These are phyloP conservation scores for Ichneumon xanthorius DNA, from an alignment of 2,888 invertebrate genomes.

Conservation along the genomic window DNA sequence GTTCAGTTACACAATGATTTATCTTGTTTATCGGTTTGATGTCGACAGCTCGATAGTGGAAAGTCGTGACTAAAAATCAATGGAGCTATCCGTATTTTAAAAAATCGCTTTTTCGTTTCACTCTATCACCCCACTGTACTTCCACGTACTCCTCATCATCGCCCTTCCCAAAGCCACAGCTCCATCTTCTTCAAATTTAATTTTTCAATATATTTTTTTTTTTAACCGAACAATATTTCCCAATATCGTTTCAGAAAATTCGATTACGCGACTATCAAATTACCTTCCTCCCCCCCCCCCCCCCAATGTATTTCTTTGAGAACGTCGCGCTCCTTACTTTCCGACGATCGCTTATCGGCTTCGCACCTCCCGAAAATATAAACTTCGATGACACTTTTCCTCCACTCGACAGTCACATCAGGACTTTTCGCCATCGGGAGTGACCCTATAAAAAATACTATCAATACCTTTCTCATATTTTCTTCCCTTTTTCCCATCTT, in stretches of 20 bases:
- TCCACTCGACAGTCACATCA: not conserved
- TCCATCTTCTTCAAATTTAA: not conserved
- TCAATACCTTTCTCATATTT: slow-evolving; percentile 50
- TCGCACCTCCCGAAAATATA: slow-evolving; percentile 30
- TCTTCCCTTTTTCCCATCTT: slow-evolving; percentile 10
- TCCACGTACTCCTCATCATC: not conserved
- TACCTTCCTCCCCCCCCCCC: slow-evolving; percentile 9
- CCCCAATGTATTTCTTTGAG: not conserved
- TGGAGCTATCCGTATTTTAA: no score
- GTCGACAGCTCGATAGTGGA: not conserved
- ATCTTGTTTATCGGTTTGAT: not conserved
- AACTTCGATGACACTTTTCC: slow-evolving; percentile 58
- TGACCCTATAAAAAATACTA: slow-evolving; percentile 48
- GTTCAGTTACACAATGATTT: not conserved
- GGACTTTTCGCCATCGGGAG: slow-evolving; percentile 39
- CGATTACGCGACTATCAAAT: slow-evolving; percentile 47
- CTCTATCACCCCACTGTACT: not conserved
- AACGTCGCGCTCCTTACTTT: not conserved
- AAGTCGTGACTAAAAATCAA: not conserved
- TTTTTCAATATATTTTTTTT: slow-evolving; percentile 11
- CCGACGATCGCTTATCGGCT: slow-evolving; percentile 16
- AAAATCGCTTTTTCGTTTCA: no score
- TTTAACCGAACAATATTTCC: slow-evolving; percentile 16
- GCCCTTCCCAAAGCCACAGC: not conserved
- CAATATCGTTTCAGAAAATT: slow-evolving; percentile 18